Base-by-base conservation (phyloP, 1,140 invertebrate genomes). In the Drosophila kanapiae region DNA sequence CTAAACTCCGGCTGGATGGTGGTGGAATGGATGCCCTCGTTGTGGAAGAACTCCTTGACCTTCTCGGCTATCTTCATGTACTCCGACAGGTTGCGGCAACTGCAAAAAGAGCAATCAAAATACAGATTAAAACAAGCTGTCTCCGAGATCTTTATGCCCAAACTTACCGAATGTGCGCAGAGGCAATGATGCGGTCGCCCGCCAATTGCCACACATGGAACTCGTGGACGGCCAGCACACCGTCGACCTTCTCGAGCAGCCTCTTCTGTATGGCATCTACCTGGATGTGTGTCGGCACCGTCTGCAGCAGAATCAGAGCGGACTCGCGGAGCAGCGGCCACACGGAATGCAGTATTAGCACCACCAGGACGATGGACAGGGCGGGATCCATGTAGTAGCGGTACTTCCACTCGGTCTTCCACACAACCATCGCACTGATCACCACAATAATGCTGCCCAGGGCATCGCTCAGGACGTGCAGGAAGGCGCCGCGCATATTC, bases 401-500 rank as follows among this genome's bases (percentile, higher is more conserved):
- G 91, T 96, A 96, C 65, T 96, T 87, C 96, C 97, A 98, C 5
- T 98, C 94, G 0, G 97, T 98, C 40, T 96, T 93, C 96, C 96
- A 97, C 23, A 99, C 98, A 38, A 98, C 95, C 45, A 98, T 92
- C 5, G 98, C 98, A 54, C 98, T 99, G 59, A 97, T 96, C 27
- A 99, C 97, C 6, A 99, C 99, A 92, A 99, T 98, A 0, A 99
- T 96, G 4, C 99, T 99, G 51, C 97, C 97, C 40, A 99, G 93
- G 27, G 99, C 99, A 94, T 99, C 99, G 29, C 98, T 99, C 6
- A 99, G 92, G 6, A 99, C 97, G 93, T 99, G 99, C 47, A 99
- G 94, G 92, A 99, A 99, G 1, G 99, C 99, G 16, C 98, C 98
- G 53, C 97, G 95, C 97, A 99, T 99, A 91, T 99, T 99, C 96